These are phyloP conservation scores for Monoplex corrugatus DNA, from an alignment of 2,888 invertebrate species.

Conservation along the genomic window DNA sequence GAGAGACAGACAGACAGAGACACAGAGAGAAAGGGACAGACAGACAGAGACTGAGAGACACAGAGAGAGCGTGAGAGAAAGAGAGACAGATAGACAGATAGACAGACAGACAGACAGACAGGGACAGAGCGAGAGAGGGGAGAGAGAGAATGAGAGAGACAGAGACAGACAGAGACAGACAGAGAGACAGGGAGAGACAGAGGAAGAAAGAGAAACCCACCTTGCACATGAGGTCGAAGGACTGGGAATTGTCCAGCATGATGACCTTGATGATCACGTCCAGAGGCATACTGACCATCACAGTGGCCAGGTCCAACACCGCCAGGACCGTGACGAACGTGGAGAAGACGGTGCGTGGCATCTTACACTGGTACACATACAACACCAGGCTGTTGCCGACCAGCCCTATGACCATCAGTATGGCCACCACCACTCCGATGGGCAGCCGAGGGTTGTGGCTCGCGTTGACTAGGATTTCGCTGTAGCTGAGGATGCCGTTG, in stretches of 20 bases:
- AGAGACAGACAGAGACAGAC: not conserved
- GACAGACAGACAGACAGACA: too few relatives aligned
- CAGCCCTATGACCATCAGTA: conserved; percentile 49
- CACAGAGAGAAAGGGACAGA: too few relatives aligned
- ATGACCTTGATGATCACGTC: conserved; percentile 52
- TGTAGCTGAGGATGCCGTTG: not conserved
- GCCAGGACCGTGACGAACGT: conserved; percentile 55
- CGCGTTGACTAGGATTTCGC: not conserved
- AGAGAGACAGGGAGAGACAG: not conserved
- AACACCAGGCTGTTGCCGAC: conserved; percentile 52
- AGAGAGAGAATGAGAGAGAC: not conserved
- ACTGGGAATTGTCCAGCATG: not conserved
- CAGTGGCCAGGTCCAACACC: conserved; percentile 49
- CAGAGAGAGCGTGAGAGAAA: too few relatives aligned
- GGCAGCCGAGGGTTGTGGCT: conserved; percentile 52
- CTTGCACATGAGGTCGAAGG: conserved; percentile 51
- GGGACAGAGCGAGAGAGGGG: too few relatives aligned
- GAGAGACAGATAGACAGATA: too few relatives aligned
- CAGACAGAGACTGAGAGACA: too few relatives aligned
- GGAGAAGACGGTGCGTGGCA: conserved; percentile 52
- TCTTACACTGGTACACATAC: conserved; percentile 50
- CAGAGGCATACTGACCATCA: conserved; percentile 51
- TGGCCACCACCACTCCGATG: conserved; percentile 50
- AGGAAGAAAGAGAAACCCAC: not conserved
- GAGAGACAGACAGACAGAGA: too few relatives aligned